These are phyloP conservation scores for Xanthorhoe spadicearia DNA, from an alignment of 2,888 invertebrate species.

Conservation along the genomic window DNA sequence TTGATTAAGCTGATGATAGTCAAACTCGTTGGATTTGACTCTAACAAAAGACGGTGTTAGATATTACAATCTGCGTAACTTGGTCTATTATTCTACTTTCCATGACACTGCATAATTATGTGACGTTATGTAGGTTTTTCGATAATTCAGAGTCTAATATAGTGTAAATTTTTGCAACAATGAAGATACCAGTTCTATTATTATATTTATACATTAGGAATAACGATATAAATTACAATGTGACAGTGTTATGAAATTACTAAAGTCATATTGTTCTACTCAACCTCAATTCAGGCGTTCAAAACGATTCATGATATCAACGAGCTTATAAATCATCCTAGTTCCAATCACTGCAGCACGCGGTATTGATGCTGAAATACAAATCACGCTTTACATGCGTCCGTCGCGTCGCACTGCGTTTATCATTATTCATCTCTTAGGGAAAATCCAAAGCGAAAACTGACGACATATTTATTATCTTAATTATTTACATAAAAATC, in stretches of 20 bases:
- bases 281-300: neutral
- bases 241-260: no score
- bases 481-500: neutral
- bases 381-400: constrained; percentile 1
- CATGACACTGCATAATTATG: no score
- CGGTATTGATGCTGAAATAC: constrained; percentile 1
- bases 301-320: neutral
- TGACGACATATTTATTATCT: neutral
- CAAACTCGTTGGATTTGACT: neutral
- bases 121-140: no score
- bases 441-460: neutral
- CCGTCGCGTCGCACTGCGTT: neutral
- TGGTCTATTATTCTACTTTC: no score
- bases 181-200: no score
- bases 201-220: no score
- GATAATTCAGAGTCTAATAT: no score
- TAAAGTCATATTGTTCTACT: no score
- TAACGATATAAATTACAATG: no score
- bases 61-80: no score
- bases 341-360: neutral
- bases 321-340: neutral
- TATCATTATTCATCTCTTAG: neutral
- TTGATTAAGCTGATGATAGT: neutral
- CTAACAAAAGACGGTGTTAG: no score
- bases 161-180: no score